A percentile compares a stretch with the other conserved stretches of the same genome.
Evolutionary conservation across 2,888 invertebrate species (phyloP).

Genomic region (Gastrophysa polygoni): DNA sequence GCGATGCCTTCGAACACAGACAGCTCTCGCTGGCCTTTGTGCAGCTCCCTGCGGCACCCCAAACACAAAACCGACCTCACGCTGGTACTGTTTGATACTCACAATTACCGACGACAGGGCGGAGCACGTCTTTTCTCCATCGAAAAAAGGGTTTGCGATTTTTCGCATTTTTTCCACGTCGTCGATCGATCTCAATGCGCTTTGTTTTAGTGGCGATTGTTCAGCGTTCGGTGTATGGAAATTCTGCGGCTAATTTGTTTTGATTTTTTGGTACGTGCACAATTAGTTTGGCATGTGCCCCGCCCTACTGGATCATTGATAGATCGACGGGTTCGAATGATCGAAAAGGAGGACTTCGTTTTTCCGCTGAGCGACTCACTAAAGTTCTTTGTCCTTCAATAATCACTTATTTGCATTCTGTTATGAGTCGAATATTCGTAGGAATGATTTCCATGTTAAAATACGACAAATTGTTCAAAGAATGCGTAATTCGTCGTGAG

Average conservation of each 20-base stretch:
- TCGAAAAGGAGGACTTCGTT: neutral
- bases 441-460: too few relatives aligned
- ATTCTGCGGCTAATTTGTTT: constrained; percentile 37
- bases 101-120: constrained; percentile 38
- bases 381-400: neutral
- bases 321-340: constrained; percentile 36
- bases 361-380: neutral
- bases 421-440: too few relatives aligned
- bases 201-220: constrained; percentile 26
- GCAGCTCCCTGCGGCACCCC: constrained; percentile 16
- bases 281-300: constrained; percentile 41
- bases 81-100: constrained; percentile 41
- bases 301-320: constrained; percentile 39
- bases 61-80: constrained; percentile 30
- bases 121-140: constrained; percentile 25
- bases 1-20: neutral
- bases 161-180: constrained; percentile 28
- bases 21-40: neutral
- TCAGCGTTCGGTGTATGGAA: constrained; percentile 1
- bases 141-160: constrained; percentile 16
- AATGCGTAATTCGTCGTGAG: too few relatives aligned
- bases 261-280: constrained; percentile 35
- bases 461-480: too few relatives aligned
- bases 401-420: neutral
- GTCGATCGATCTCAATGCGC: constrained; percentile 18